These are phyloP conservation scores for Leptopterna dolabrata DNA, from an alignment of 2,888 invertebrate species.

Conservation along the genomic window DNA sequence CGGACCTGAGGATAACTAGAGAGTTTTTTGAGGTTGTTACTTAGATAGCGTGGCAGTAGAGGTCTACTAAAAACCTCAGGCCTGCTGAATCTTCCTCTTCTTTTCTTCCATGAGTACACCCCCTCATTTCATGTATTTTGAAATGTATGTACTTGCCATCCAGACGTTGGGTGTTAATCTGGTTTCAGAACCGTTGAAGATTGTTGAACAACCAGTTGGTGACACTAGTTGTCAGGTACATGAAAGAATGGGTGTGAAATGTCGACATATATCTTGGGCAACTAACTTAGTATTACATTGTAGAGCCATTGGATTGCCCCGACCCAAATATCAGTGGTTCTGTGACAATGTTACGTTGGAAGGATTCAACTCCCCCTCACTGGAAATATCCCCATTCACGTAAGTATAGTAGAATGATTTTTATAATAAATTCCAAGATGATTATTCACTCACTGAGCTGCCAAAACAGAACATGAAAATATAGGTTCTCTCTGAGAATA, in stretches of 20 bases:
- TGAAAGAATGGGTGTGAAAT: not conserved
- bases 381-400: slow-evolving; percentile 57
- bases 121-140: no score
- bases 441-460: no score
- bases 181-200: slow-evolving; percentile 60
- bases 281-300: slow-evolving; percentile 59
- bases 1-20: no score
- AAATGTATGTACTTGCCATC: no score
- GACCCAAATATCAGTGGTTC: slow-evolving; percentile 63
- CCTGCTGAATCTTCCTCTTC: no score
- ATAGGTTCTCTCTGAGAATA: no score
- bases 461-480: no score
- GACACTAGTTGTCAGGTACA: slow-evolving; percentile 26
- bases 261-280: slow-evolving; percentile 49
- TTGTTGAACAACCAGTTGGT: slow-evolving; percentile 59
- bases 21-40: no score
- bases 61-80: no score
- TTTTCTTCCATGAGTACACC: no score
- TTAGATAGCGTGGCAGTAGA: no score
- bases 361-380: slow-evolving; percentile 54
- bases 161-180: no score
- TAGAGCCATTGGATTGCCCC: slow-evolving; percentile 62
- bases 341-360: slow-evolving; percentile 59
- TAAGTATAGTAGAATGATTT: slow-evolving; percentile 1
- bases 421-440: not conserved